Percentiles rank a stretch among this genome's conserved stretches.
Evolutionary conservation across 2,797 vertebrate species (phyloP).

Genomic region (Octomys mimax): DNA sequence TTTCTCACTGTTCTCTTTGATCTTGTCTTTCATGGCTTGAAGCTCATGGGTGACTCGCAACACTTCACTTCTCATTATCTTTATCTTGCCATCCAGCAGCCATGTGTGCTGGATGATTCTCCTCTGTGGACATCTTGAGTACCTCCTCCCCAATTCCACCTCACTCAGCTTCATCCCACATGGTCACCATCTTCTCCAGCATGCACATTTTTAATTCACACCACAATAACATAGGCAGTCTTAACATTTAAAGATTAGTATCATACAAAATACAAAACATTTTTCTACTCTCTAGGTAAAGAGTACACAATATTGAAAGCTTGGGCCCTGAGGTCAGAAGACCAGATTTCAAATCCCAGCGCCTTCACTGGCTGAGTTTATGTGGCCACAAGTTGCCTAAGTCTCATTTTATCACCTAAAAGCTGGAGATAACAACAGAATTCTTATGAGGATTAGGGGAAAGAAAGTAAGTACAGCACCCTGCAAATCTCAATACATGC

Average conservation of each 20-base stretch:
- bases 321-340: background rate
- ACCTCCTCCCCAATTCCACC: conserved; percentile 98
- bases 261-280: conserved; percentile 26
- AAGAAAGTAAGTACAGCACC: background rate
- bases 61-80: conserved; percentile 99
- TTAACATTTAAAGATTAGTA: conserved; percentile 39
- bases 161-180: conserved; percentile 98
- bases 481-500: conserved; percentile 30
- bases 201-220: conserved; percentile 29
- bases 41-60: conserved; percentile 98
- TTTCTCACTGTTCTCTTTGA: conserved; percentile 99
- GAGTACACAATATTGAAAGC: background rate
- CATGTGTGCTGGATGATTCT: conserved; percentile 98
- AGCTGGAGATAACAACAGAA: background rate
- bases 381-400: background rate
- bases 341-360: background rate
- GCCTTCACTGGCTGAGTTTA: conserved; percentile 36
- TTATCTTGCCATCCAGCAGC: conserved; percentile 98
- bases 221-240: background rate
- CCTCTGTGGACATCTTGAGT: conserved; percentile 99
- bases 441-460: conserved; percentile 12
- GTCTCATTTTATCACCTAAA: background rate
- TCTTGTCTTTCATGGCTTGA: conserved; percentile 99
- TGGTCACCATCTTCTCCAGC: conserved; percentile 95
- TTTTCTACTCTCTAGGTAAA: conserved; percentile 24